A percentile compares a stretch with the other conserved stretches of the same genome.
phyloP scores from a whole-genome alignment of 1,140 invertebrate genomes.

The Drosophila obscura region DNA sequence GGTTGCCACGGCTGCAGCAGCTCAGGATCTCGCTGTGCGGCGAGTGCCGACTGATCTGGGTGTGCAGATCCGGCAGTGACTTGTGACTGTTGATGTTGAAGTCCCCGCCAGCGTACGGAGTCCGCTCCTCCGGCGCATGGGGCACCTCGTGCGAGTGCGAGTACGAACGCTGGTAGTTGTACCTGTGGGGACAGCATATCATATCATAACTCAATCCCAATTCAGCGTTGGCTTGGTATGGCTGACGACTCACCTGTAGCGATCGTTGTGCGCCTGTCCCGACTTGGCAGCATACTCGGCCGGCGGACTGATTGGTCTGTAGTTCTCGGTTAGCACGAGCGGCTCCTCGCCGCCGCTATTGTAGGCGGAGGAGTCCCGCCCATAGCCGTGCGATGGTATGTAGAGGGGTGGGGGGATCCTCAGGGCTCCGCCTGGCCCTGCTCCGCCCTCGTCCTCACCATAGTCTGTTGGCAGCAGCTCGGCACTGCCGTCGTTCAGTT shows the following conservation, averaged over 20 bases:
- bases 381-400: constrained; percentile 65
- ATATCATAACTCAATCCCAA: not conserved
- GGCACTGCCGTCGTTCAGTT: constrained; percentile 38
- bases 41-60: constrained; percentile 86
- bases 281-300: constrained; percentile 86
- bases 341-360: constrained; percentile 68
- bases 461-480: constrained; percentile 57
- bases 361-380: constrained; percentile 60
- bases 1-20: constrained; percentile 82
- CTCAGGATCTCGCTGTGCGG: constrained; percentile 84
- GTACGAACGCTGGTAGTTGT: constrained; percentile 86
- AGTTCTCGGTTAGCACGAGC: constrained; percentile 84
- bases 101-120: constrained; percentile 86
- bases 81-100: constrained; percentile 90
- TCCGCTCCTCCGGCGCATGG: constrained; percentile 66
- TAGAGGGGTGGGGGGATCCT: constrained; percentile 79
- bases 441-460: constrained; percentile 55
- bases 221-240: not conserved
- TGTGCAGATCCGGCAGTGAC: constrained; percentile 92
- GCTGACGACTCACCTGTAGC: constrained; percentile 60
- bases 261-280: constrained; percentile 78
- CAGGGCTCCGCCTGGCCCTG: constrained; percentile 52
- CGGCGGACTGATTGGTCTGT: constrained; percentile 87
- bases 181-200: constrained; percentile 31
- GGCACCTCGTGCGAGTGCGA: constrained; percentile 87